Conservation (phyloP, 2,113 vertebrate genomes). For the Pongo abelii region DNA sequence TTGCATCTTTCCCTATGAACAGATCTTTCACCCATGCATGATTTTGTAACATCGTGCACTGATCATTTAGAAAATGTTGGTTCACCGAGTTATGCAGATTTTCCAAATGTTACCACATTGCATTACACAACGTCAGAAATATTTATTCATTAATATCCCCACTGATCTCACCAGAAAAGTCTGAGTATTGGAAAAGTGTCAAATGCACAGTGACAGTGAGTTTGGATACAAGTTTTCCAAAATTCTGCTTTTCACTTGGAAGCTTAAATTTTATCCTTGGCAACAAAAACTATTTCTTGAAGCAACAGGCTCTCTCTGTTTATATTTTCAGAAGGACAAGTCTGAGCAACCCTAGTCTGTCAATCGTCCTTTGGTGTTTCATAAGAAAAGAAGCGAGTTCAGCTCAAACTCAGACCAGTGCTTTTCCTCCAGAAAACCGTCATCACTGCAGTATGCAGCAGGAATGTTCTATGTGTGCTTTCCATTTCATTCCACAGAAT, state of each 20-base stretch:
- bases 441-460: background rate
- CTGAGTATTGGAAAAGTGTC: background rate
- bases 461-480: background rate
- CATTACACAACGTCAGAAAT: background rate
- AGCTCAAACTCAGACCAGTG: background rate
- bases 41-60: background rate
- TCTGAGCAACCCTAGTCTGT: background rate
- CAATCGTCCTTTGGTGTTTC: background rate
- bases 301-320: background rate
- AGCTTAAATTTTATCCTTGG: background rate
- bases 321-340: background rate
- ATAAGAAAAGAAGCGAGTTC: background rate
- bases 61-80: background rate
- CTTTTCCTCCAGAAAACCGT: background rate
- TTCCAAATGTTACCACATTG: background rate
- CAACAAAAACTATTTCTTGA: background rate
- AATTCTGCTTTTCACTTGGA: background rate
- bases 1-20: background rate
- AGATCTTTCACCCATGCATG: background rate
- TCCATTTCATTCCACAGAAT: background rate
- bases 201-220: background rate
- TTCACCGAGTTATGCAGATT: background rate
- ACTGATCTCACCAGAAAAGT: background rate
- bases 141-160: background rate
- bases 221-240: background rate